Evolutionary conservation across 2,797 vertebrate genomes (phyloP).

Genomic region (Squalus acanthias): DNA sequence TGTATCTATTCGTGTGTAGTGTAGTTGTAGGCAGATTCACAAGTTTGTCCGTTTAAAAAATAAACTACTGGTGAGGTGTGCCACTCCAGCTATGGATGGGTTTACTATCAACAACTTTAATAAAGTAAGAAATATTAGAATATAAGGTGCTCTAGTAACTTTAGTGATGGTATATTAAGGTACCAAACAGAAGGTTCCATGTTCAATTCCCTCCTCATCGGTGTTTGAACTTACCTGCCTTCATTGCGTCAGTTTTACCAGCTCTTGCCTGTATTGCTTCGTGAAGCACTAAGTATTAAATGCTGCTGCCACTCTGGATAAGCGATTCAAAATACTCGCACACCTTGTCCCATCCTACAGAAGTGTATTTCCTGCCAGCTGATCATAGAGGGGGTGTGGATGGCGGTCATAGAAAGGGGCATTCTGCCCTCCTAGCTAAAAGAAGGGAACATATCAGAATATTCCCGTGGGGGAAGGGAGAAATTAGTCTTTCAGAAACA

Average conservation of each 20-base stretch:
- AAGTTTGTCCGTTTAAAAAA: neutral
- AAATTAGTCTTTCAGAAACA: neutral
- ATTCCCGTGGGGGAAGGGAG: neutral
- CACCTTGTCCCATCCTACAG: neutral
- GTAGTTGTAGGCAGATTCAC: neutral
- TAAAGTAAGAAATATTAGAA: neutral
- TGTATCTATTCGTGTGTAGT: neutral
- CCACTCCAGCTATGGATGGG: neutral
- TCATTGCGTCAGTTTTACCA: neutral
- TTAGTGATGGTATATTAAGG: neutral
- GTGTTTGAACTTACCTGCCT: neutral
- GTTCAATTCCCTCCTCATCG: neutral
- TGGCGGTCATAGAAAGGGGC: neutral
- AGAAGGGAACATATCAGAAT: neutral
- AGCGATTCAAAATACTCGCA: neutral
- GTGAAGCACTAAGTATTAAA: neutral
- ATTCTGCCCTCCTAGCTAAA: neutral
- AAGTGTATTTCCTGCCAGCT: neutral
- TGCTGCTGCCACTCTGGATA: neutral
- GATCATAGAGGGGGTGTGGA: neutral
- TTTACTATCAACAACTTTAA: neutral
- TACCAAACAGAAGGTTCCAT: too few relatives aligned
- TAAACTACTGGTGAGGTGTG: neutral
- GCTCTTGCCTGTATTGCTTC: neutral
- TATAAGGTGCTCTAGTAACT: too few relatives aligned